Evolutionary conservation across 2,113 vertebrate genomes (phyloP), one percentile per base, ranked within the genome.

Genomic region (Dascyllus trimaculatus): DNA sequence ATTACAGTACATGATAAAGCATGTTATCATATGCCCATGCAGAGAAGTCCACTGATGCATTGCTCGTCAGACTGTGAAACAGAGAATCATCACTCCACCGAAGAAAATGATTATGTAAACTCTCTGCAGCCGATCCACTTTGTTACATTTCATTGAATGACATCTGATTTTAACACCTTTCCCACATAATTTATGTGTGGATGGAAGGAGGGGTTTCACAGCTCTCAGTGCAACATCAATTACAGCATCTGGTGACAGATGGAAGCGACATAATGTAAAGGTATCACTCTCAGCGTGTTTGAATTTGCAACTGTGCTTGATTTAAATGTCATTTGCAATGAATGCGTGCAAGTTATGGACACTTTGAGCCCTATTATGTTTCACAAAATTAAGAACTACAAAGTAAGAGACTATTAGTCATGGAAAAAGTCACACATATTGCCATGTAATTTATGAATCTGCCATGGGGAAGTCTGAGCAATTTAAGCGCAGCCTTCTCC

Each of bases 1-100:
- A 61, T 83, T 86, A 77, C 68, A 61, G 14, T 54, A 76, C 65
- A 71, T 21, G 68, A 82, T 80, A 70, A 85, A 78, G 56, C 71
- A 46, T 78, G 82, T 70, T 78, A 82, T 85, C 75, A 84, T 86
- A 63, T 68, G 68, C 76, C 77, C 45, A 52, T 85, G 80, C 85
- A 88, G 32, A 79, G 51, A 52, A 66, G 52, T 60, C 45, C n/a
- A 51, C 57, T 75, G 66, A 74, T 91, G 70, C 83, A 53, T 63
- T 71, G 49, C 73, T 67, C 52, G 2, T 64, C 77, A 81, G 67
- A 81, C 70, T 83, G 80, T 54, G 57, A 76, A 72, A 81, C 61
- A 57, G 38, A 46, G 57, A 64, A 64, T 80, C 68, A 75, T 62
- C 21, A 72, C 56, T 79, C 29, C 62, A 38, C 38, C 40, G 46